phyloP scores from a whole-genome alignment of 2,113 vertebrate genomes.

The Shinisaurus crocodilurus region DNA sequence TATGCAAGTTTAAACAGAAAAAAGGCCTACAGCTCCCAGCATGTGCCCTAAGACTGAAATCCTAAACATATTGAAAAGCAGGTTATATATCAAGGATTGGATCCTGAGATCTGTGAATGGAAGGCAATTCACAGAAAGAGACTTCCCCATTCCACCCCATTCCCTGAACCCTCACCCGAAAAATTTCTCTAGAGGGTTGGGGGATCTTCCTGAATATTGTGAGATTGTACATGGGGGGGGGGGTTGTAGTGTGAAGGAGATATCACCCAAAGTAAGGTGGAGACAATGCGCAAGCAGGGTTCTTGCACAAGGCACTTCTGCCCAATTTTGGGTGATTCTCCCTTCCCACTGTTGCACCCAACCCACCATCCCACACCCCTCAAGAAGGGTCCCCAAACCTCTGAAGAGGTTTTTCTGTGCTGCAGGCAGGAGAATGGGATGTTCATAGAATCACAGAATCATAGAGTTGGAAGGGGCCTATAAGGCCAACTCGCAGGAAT shows the following conservation, averaged over 20 bases:
- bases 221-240: background rate
- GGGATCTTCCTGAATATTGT: background rate
- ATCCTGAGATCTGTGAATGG: background rate
- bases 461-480: too few relatives aligned
- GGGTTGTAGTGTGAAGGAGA: background rate
- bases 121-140: background rate
- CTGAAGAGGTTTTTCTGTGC: background rate
- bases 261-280: background rate
- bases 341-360: background rate
- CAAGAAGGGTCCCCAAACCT: background rate
- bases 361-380: too few relatives aligned
- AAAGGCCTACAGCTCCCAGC: too few relatives aligned
- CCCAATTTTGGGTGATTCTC: background rate
- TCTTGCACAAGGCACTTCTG: background rate
- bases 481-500: too few relatives aligned
- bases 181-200: background rate
- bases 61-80: background rate
- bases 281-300: too few relatives aligned
- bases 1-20: too few relatives aligned
- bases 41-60: background rate
- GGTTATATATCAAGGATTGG: background rate
- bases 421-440: background rate
- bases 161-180: background rate
- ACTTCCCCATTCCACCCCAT: background rate
- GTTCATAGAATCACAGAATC: too few relatives aligned